phyloP scores from a whole-genome alignment of 2,888 invertebrate genomes.

The Brenthis hecate region DNA sequence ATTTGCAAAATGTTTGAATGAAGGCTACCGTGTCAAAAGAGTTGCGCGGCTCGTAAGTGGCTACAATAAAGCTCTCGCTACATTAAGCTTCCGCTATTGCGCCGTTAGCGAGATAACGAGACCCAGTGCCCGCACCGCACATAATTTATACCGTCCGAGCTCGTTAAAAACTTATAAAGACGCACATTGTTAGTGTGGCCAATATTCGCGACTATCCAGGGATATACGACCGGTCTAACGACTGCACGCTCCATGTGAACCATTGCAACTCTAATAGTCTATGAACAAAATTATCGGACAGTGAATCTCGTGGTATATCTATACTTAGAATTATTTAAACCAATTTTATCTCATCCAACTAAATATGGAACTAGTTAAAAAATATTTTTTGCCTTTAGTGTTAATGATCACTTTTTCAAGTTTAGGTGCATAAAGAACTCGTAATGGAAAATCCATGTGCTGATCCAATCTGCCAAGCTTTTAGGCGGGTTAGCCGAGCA shows the following conservation, averaged over 20 bases:
- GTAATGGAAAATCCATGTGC: constrained; percentile 79
- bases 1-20: constrained; percentile 24
- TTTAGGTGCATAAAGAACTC: constrained; percentile 43
- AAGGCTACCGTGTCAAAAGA: constrained; percentile 32
- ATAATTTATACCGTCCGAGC: constrained; percentile 82
- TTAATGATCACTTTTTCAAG: constrained; percentile 32
- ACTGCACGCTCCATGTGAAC: constrained; percentile 54
- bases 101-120: constrained; percentile 81
- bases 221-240: constrained; percentile 75
- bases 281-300: constrained; percentile 48
- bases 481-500: constrained; percentile 61
- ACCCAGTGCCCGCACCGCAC: constrained; percentile 77
- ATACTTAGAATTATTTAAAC: constrained; percentile 1
- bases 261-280: constrained; percentile 55
- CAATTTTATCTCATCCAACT: constrained; percentile 10
- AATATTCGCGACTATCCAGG: constrained; percentile 76
- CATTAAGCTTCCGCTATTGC: constrained; percentile 80
- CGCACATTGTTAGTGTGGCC: constrained; percentile 81
- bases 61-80: constrained; percentile 81
- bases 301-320: constrained; percentile 21
- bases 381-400: constrained; percentile 18
- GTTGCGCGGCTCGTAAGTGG: constrained; percentile 67
- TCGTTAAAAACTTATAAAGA: constrained; percentile 83
- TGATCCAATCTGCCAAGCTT: constrained; percentile 77
- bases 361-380: constrained; percentile 13